phyloP scores from a whole-genome alignment of 1,140 invertebrate genomes.

The Drosophila miranda region DNA sequence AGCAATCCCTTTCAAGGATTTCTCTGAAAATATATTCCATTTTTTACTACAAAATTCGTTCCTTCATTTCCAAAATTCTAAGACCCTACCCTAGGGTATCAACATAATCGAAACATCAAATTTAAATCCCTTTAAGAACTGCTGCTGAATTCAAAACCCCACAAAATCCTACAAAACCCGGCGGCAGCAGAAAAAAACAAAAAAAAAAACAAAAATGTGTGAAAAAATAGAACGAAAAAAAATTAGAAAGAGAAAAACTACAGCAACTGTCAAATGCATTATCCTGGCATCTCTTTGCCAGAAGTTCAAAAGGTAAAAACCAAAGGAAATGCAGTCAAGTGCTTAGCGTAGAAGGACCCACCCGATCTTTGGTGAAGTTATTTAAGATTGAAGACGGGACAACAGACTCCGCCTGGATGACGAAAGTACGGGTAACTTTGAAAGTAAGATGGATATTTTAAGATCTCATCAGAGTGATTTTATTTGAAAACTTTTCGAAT shows the following conservation, averaged over 20 bases:
- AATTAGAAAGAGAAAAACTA: slow-evolving; percentile 9
- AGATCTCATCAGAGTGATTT: not conserved
- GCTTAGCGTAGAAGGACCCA: slow-evolving; percentile 11
- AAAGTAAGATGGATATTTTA: not conserved
- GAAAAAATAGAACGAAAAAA: not conserved
- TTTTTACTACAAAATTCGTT: too few species aligned
- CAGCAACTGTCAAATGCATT: slow-evolving; percentile 56
- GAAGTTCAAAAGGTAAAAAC: slow-evolving; percentile 46
- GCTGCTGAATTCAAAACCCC: slow-evolving; percentile 33
- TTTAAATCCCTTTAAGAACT: slow-evolving; percentile 9
- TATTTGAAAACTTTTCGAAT: too few species aligned
- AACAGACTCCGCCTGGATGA: too few species aligned
- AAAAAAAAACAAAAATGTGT: not conserved
- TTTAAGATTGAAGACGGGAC: slow-evolving; percentile 12
- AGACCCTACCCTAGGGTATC: not conserved
- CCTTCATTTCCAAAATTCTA: too few species aligned
- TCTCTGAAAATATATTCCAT: too few species aligned
- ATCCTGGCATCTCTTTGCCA: slow-evolving; percentile 48
- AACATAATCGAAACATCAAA: not conserved
- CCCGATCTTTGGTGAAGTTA: slow-evolving; percentile 8
- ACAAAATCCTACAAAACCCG: slow-evolving; percentile 20
- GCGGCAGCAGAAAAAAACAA: not conserved
- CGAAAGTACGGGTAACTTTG: not conserved
- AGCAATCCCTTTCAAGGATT: too few species aligned
- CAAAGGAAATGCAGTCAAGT: slow-evolving; percentile 35